Evolutionary conservation across 2,113 vertebrate species (phyloP), one percentile per base, ranked within the genome.

Genomic region (Apistogramma diplotaenia): DNA sequence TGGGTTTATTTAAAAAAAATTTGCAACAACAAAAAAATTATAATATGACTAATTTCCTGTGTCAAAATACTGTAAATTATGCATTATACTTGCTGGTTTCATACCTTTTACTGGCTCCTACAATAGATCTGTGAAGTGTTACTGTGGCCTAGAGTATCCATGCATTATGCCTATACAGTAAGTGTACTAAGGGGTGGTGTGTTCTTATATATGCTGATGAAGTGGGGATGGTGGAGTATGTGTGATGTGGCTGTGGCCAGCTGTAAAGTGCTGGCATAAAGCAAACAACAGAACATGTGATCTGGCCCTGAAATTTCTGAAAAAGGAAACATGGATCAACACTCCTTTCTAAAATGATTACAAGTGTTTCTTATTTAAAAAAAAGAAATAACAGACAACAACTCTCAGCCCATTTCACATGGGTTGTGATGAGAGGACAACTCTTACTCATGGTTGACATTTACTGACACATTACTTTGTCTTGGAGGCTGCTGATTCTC

Each of bases 371-470:
- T 29, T 19, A n/a, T 76, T 49, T 6, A 1, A 19, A 18, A 25
- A 4, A 56, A 43, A 10, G 58, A n/a, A 82, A 33, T 67, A 49
- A 78, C n/a, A 74, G 46, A 55, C 21, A 31, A 33, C 25, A 9
- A 71, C 19, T 33, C 16, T 54, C 19, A 3, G 65, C 13, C 60
- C n/a, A 25, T 59, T 72, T 43, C 57, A 23, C 60, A 80, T 71
- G 61, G 25, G 16, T 33, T 70, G n/a, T 49, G 67, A 67, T 33
- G 76, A 37, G 23, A 76, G 70, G 77, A 78, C 3, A 46, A 0
- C 5, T 4, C 35, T 83, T 85, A 83, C 74, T 87, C 76, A 84
- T 12, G 23, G 56, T 5, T 87, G 87, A 89, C 87, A 85, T 89
- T 88, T 83, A 58, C 78, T 76, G 79, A 83, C 67, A 84, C 59